Base-by-base conservation (phyloP, 2,113 vertebrate species). In the Lynx canadensis region DNA sequence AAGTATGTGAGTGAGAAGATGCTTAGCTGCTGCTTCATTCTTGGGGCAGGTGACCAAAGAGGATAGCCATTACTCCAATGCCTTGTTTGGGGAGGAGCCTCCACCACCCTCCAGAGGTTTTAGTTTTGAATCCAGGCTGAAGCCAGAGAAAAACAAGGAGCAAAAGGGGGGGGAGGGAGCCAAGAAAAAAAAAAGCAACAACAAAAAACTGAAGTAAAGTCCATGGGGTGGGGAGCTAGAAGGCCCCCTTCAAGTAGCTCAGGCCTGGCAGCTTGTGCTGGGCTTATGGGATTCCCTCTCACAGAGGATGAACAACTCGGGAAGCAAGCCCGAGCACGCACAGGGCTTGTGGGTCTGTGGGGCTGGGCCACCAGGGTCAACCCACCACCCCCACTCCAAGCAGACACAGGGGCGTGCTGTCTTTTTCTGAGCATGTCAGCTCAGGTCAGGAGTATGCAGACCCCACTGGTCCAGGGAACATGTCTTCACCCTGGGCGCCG, bases 201-300 rank as follows among this genome's bases (percentile, higher is more conserved):
- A 74, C 45, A 45, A 73, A 74, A 25, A 27, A 55, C 27, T 52
- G 38, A 96, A 80, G 96, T 71, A 13, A 89, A 92, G 60, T 97
- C 88, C 57, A 78, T 13, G 29, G 60, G 60, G 23, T 88, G 85
- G 94, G 91, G 94, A 93, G 88, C 84, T 85, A 52, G 55, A 66
- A 19, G 38, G 63, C 65, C 71, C 96, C 97, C 94, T 98, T 98
- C 97, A 98, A 97, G 98, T 97, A 96, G 95, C 71, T 98, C 97
- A 96, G 97, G 95, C 85, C 94, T 93, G 95, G 95, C 94, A 98
- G 94, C 96, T 94, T 89, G 91, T 93, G 93, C 96, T 82, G 88
- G 94, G 92, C 92, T 95, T 91, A 25, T 66, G 91, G 94, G 76
- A 74, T 76, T 86, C 36, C 71, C 68, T 96, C 68, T 86, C 65